These are phyloP conservation scores for Charina bottae DNA, from an alignment of 2,113 vertebrate genomes.

Conservation along the genomic window DNA sequence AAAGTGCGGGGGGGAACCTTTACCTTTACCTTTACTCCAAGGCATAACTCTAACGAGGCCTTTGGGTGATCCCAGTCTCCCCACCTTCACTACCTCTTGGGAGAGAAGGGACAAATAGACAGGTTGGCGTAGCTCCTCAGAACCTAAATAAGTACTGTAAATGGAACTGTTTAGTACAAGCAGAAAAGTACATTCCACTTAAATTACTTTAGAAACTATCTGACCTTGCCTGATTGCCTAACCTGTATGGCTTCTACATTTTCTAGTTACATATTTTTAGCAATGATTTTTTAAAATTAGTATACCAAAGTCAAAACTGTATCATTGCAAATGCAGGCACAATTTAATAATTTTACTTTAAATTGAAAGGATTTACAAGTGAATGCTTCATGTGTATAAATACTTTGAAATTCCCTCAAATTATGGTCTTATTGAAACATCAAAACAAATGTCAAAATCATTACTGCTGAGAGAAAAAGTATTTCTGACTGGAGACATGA, in stretches of 20 bases:
- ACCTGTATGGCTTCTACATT: too few species aligned
- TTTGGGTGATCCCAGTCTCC: too few species aligned
- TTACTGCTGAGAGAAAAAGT: background rate
- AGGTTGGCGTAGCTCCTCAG: background rate
- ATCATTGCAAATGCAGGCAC: background rate
- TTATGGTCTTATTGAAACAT: background rate
- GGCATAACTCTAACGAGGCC: background rate
- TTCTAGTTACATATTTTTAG: background rate
- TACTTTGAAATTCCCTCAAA: background rate
- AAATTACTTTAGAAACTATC: background rate
- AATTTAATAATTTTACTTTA: background rate
- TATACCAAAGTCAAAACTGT: background rate
- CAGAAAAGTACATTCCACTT: constrained; percentile 1
- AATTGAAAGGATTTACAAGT: background rate
- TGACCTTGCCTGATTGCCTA: background rate
- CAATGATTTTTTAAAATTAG: background rate
- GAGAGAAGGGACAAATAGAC: background rate
- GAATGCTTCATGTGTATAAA: background rate
- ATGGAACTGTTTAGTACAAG: constrained; percentile 29
- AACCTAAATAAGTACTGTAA: background rate
- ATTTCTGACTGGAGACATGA: background rate
- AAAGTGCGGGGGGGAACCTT: too few species aligned
- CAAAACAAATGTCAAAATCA: background rate
- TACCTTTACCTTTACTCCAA: too few species aligned
- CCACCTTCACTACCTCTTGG: background rate